Conservation (phyloP, 2,888 invertebrate species). For the Epicampocera succincta region DNA sequence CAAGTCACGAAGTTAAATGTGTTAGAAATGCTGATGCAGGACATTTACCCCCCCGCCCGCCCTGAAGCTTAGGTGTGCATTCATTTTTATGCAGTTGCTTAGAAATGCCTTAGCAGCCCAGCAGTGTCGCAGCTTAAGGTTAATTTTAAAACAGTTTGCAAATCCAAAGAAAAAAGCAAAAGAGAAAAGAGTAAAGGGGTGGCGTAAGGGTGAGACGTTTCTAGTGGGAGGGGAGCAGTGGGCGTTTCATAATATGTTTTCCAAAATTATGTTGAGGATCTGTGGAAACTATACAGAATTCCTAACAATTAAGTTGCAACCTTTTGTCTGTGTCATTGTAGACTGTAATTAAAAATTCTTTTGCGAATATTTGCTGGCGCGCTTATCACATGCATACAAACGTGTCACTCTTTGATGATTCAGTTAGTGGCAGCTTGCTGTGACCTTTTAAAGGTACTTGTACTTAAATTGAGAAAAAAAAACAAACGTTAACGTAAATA, state of each 20-base stretch:
- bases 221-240: conserved; percentile 6
- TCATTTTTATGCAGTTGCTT: conserved; percentile 5
- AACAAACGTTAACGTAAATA: too few relatives aligned
- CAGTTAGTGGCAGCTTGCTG: too few relatives aligned
- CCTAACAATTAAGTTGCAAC: conserved; percentile 35
- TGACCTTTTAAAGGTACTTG: too few relatives aligned
- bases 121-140: conserved; percentile 38
- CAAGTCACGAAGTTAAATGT: conserved; percentile 15
- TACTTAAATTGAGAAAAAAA: too few relatives aligned
- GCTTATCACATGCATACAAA: too few relatives aligned
- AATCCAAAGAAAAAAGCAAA: conserved; percentile 20
- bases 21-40: conserved; percentile 33
- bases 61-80: not conserved
- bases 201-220: too few relatives aligned
- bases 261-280: conserved; percentile 17
- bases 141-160: conserved; percentile 33
- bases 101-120: not conserved
- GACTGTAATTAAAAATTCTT: conserved; percentile 9
- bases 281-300: conserved; percentile 34
- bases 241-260: conserved; percentile 18
- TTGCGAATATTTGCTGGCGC: too few relatives aligned
- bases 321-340: conserved; percentile 20
- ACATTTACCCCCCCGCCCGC: too few relatives aligned
- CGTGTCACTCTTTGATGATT: too few relatives aligned
- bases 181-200: conserved; percentile 15